Conservation (phyloP, 2,888 invertebrate species). For the Agapetus fuscipes region DNA sequence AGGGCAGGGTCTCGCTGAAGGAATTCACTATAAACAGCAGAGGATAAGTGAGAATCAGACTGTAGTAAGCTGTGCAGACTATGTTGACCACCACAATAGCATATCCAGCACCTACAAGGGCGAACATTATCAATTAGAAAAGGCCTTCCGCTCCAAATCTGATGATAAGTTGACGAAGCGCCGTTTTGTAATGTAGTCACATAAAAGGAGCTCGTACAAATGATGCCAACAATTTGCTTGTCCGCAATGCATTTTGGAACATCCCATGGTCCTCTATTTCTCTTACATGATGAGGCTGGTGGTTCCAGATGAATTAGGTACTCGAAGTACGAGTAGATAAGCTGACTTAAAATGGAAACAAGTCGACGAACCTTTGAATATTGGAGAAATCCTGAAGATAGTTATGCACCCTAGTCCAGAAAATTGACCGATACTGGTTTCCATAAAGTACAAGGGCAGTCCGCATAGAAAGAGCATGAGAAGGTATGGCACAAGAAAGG, state of each 20-base stretch:
- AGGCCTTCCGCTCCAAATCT: conserved; percentile 16
- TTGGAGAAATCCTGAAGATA: conserved; percentile 68
- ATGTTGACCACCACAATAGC: conserved; percentile 72
- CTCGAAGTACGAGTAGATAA: no score
- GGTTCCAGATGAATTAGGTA: no score
- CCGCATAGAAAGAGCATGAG: conserved; percentile 74
- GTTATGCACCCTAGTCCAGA: conserved; percentile 73
- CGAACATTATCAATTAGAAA: no score
- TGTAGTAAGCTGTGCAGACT: conserved; percentile 75
- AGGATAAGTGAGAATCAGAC: conserved; percentile 78
- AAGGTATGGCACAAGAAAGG: conserved; percentile 80
- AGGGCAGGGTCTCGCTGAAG: conserved; percentile 57
- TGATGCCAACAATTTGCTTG: no score
- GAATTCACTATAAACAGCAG: conserved; percentile 69
- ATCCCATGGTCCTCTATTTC: no score
- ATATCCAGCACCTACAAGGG: conserved; percentile 70
- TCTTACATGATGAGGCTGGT: no score
- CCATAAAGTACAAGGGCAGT: conserved; percentile 81
- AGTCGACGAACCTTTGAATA: conserved; percentile 65
- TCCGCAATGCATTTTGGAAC: no score
- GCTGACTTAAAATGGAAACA: no score
- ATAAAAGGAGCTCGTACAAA: no score
- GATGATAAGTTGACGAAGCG: no score
- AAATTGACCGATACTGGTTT: conserved; percentile 79
- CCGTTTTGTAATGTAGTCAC: no score